Evolutionary conservation across 2,797 vertebrate species (phyloP).

Genomic region (Valencia hispanica): DNA sequence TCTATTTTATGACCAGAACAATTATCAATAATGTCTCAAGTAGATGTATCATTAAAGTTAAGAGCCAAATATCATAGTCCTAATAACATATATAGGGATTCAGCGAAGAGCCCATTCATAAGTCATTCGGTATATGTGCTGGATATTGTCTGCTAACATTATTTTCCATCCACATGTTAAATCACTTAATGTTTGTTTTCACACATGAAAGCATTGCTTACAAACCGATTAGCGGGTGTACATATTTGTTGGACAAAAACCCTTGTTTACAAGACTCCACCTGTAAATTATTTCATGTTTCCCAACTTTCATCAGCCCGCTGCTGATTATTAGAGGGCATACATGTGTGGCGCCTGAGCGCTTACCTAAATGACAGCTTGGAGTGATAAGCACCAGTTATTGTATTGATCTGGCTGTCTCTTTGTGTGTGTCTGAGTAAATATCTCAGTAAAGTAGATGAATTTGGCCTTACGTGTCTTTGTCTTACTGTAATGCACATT

Average conservation of each 20-base stretch:
- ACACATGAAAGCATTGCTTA: neutral
- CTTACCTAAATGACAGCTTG: slow-evolving; percentile 21
- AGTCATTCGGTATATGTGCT: too few species aligned
- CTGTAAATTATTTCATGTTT: slow-evolving; percentile 55
- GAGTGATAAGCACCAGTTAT: slow-evolving; percentile 24
- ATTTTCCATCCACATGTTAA: neutral
- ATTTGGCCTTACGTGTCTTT: neutral
- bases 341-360: slow-evolving; percentile 21
- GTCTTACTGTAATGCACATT: slow-evolving; percentile 88
- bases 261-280: slow-evolving; percentile 19
- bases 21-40: neutral
- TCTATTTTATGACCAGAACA: neutral
- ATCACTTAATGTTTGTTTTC: neutral
- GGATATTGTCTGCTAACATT: neutral
- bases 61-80: slow-evolving; percentile 13
- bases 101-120: neutral
- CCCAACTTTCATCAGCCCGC: slow-evolving; percentile 21
- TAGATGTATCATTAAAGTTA: slow-evolving; percentile 11
- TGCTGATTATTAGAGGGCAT: slow-evolving; percentile 28
- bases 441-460: neutral
- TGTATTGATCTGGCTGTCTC: slow-evolving; percentile 21
- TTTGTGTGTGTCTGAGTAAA: neutral
- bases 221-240: neutral
- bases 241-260: slow-evolving; percentile 27
- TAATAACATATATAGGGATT: slow-evolving; percentile 39